Percentiles rank a stretch among this genome's conserved stretches.
Evolutionary conservation across 2,888 invertebrate species (phyloP).

Genomic region (Leptopilina drosophilae): DNA sequence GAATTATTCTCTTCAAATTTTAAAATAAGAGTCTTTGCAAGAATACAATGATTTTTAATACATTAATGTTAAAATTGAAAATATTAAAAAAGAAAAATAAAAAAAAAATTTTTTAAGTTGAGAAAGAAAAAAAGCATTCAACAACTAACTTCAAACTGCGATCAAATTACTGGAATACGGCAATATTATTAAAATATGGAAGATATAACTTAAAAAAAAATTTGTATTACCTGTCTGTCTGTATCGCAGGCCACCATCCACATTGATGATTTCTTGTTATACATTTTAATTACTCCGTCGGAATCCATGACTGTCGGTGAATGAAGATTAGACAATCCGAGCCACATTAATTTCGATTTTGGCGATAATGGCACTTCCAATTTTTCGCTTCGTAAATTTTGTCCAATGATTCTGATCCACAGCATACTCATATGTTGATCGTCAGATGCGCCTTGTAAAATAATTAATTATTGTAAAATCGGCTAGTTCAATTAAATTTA

Average conservation of each 20-base stretch:
- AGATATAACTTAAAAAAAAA: no score
- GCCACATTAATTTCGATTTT: constrained; percentile 84
- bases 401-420: constrained; percentile 77
- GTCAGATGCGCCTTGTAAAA: constrained; percentile 72
- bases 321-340: constrained; percentile 89
- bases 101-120: no score
- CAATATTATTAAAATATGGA: no score
- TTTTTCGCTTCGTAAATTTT: constrained; percentile 78
- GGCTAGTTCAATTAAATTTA: no score
- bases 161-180: no score
- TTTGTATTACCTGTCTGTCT: constrained; percentile 83
- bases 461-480: not conserved
- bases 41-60: no score
- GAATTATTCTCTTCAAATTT: no score
- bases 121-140: no score
- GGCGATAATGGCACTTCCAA: constrained; percentile 84
- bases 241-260: constrained; percentile 92
- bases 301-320: constrained; percentile 89
- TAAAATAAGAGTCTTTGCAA: no score
- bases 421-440: constrained; percentile 80
- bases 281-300: constrained; percentile 85
- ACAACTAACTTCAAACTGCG: no score
- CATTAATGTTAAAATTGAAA: no score
- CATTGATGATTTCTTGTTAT: constrained; percentile 82
- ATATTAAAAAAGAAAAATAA: no score